Conservation (phyloP, 2,113 vertebrate species). For the Catharus fuscescens region DNA sequence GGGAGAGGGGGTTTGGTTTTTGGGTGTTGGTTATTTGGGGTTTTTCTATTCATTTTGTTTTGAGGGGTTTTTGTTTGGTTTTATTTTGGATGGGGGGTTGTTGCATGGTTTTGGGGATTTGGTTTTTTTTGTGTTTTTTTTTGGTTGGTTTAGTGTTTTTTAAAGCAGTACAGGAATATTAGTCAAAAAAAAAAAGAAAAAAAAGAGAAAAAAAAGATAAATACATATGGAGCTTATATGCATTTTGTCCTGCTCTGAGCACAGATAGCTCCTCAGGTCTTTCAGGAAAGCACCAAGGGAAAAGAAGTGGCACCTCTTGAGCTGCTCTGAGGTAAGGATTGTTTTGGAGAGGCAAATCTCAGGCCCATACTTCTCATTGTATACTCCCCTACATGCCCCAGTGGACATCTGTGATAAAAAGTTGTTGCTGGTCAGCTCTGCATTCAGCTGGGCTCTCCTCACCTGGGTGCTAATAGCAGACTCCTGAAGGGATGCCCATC, state of each 20-base stretch:
- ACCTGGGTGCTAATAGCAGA: background rate
- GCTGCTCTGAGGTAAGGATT: background rate
- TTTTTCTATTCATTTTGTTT: rapidly evolving
- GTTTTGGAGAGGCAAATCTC: background rate
- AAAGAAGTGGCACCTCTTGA: background rate
- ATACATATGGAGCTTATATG: background rate
- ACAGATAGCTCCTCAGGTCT: background rate
- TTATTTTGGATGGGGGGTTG: background rate
- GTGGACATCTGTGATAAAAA: background rate
- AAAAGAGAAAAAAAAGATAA: background rate
- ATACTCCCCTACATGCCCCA: background rate
- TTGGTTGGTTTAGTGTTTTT: background rate
- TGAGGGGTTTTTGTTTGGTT: background rate
- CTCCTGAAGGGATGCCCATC: background rate
- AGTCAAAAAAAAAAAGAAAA: background rate
- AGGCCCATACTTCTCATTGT: background rate
- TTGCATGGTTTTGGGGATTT: background rate
- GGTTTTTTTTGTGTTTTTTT: background rate
- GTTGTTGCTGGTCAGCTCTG: background rate
- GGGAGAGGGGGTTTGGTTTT: background rate
- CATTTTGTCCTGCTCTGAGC: background rate
- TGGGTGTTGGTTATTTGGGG: background rate
- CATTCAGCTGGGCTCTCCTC: background rate
- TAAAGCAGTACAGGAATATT: background rate
- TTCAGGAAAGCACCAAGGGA: background rate